A percentile compares a stretch with the other conserved stretches of the same genome.
These are phyloP conservation scores for Pelusios castaneus DNA, from an alignment of 2,113 vertebrate genomes.

Conservation along the genomic window DNA sequence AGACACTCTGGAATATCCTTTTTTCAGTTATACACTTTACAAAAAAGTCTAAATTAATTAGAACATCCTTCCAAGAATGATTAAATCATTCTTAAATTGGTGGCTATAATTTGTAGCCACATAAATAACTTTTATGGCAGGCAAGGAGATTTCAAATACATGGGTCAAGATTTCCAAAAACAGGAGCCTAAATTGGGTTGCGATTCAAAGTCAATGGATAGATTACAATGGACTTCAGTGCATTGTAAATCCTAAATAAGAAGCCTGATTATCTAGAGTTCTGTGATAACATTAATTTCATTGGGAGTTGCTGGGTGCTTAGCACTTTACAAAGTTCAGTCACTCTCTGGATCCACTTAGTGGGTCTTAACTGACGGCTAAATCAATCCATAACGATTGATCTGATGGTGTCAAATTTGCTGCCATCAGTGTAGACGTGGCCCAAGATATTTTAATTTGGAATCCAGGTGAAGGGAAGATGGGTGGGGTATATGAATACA, in stretches of 20 bases:
- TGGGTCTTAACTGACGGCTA: no score
- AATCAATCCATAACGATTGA: no score
- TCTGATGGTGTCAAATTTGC: no score
- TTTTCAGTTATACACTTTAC: not conserved
- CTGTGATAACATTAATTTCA: not conserved
- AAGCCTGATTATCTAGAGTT: not conserved
- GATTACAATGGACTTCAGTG: not conserved
- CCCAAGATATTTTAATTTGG: no score
- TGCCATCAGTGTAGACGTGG: no score
- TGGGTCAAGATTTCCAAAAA: not conserved
- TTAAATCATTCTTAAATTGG: not conserved
- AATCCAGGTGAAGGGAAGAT: no score
- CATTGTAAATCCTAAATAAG: slow-evolving; percentile 3
- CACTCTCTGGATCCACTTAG: no score
- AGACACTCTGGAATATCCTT: not conserved
- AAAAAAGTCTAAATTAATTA: slow-evolving; percentile 3
- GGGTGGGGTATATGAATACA: no score
- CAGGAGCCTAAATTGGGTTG: not conserved
- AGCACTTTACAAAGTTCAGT: not conserved
- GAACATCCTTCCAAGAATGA: not conserved
- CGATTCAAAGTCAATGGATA: not conserved
- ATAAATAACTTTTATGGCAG: not conserved
- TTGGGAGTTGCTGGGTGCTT: not conserved
- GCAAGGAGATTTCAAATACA: not conserved
- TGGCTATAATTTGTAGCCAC: not conserved